A percentile compares a stretch with the other conserved stretches of the same genome.
Conservation (phyloP, 2,888 invertebrate genomes). For the Oscheius sp. region DNA sequence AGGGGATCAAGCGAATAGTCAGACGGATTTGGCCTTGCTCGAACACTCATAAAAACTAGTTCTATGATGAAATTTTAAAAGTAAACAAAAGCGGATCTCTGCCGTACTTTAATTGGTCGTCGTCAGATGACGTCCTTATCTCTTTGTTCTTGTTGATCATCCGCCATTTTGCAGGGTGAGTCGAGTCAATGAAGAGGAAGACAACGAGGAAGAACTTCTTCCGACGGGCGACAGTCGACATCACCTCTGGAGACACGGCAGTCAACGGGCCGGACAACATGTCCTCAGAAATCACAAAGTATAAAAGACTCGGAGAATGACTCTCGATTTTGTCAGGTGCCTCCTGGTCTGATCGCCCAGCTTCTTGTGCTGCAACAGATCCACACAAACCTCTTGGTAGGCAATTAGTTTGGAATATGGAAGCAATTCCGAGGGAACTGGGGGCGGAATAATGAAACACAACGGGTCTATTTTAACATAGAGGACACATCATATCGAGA, state of each 20-base stretch:
- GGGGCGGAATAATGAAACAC: neutral
- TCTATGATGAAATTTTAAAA: neutral
- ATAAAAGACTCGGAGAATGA: neutral
- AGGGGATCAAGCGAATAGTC: neutral
- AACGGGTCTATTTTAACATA: neutral
- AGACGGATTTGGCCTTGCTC: neutral
- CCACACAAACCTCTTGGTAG: slow-evolving; percentile 54
- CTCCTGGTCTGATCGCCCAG: slow-evolving; percentile 55
- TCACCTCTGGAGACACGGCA: slow-evolving; percentile 32
- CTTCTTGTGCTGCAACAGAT: slow-evolving; percentile 59
- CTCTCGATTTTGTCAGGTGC: slow-evolving; percentile 31
- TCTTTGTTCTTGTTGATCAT: neutral
- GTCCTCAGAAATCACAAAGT: slow-evolving; percentile 14
- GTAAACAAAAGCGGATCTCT: neutral
- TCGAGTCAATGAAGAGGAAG: slow-evolving; percentile 26
- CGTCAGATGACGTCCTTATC: neutral
- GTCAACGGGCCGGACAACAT: neutral
- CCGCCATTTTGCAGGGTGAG: slow-evolving; percentile 17
- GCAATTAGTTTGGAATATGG: neutral
- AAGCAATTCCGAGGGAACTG: neutral
- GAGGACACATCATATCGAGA: neutral
- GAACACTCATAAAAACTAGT: neutral
- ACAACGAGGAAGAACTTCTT: neutral
- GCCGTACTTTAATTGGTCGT: neutral
- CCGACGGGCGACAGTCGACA: neutral